Percentiles rank a stretch among this genome's conserved stretches.
Conservation (phyloP, 2,888 invertebrate species). For the Drosophila percnosoma region DNA sequence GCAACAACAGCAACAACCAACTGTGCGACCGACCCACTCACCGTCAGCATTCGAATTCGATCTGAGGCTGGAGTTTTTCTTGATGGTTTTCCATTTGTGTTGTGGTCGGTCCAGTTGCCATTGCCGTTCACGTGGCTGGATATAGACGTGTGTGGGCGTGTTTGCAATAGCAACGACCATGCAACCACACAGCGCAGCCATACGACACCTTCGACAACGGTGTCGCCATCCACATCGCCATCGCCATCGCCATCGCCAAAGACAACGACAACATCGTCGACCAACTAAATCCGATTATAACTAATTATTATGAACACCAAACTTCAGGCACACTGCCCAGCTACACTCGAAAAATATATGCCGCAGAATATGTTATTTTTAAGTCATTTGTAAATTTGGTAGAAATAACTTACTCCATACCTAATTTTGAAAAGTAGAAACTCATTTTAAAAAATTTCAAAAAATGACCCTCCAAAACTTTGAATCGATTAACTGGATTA, state of each 20-base stretch:
- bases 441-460: background rate
- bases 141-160: constrained; percentile 44
- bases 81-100: constrained; percentile 61
- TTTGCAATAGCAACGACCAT: constrained; percentile 32
- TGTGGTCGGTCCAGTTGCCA: constrained; percentile 52
- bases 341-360: constrained; percentile 2
- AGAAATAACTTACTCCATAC: too few relatives aligned
- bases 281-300: constrained; percentile 81
- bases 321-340: constrained; percentile 28
- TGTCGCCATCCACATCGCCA: constrained; percentile 40
- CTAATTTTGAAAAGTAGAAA: background rate
- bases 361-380: background rate
- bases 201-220: constrained; percentile 54
- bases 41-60: constrained; percentile 29
- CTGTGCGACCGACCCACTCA: constrained; percentile 31
- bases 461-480: too few relatives aligned
- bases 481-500: background rate
- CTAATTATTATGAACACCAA: constrained; percentile 79
- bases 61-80: constrained; percentile 39
- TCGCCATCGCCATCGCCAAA: constrained; percentile 37
- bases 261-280: constrained; percentile 33
- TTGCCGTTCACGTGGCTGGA: constrained; percentile 25
- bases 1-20: constrained; percentile 8
- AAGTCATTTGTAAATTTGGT: background rate
- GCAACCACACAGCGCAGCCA: constrained; percentile 48